Base-by-base conservation (phyloP, 2,888 invertebrate species). In the Hylaea fasciaria region DNA sequence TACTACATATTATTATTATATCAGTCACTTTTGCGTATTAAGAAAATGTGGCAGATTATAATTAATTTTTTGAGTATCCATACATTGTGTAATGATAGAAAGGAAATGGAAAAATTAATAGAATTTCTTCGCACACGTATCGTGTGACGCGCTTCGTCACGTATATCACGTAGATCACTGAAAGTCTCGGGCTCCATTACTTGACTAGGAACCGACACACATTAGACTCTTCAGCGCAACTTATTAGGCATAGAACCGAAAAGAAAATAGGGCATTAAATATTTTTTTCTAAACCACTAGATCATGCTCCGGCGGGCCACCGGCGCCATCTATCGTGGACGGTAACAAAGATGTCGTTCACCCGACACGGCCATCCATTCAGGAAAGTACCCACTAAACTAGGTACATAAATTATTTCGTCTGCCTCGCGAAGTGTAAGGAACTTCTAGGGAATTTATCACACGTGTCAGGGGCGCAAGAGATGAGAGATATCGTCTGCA, bases 391-490 rank as follows among this genome's bases (percentile, higher is more conserved):
- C 85, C 86, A 85, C 87, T 89, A 91, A 91, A 91, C 89, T 91
- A 91, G 89, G 87, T 82, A 90, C 90, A 90, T 91, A 91, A 88
- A 91, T 91, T 89, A 91, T 91, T 91, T 90, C 88, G 89, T 89
- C 90, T 88, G 88, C 89, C 83, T 80, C 84, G 78, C 86, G 83
- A 85, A 89, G 89, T 87, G 89, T 87, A 86, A 86, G 88, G 83
- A 89, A 90, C 90, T 90, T 86, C 84, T 80, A 77, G 85, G 81
- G 81, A 86, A 91, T 91, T 89, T 90, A 91, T 91, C 89, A 88
- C 86, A 81, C 78, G 72, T 78, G 77, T 66, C 22, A 71, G 37
- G 50, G 71, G 74, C 54, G n/a, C 51, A 71, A 74, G 64, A 40
- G 37, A 65, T 10, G 65, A 63, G 73, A 58, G 29, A 12, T 17